These are phyloP conservation scores for Acomys russatus DNA, from an alignment of 2,797 vertebrate genomes.

Conservation along the genomic window DNA sequence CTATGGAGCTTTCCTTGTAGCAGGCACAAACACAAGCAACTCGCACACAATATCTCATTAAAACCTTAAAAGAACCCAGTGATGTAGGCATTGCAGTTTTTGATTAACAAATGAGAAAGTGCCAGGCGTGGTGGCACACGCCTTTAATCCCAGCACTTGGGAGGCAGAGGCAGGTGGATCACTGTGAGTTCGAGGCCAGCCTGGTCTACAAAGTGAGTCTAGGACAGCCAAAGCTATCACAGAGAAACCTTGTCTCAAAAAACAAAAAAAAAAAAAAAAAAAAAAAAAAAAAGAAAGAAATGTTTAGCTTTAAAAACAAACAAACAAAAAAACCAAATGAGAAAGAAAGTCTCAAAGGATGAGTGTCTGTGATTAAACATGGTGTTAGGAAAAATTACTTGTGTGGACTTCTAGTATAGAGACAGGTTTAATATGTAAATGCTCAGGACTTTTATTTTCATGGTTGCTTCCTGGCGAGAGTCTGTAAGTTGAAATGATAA, in stretches of 20 bases:
- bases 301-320: too few species aligned
- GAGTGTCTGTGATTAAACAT: neutral
- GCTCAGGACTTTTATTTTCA: slow-evolving; percentile 10
- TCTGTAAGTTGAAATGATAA: neutral
- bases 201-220: too few species aligned
- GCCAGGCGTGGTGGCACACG: too few species aligned
- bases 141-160: too few species aligned
- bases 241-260: too few species aligned
- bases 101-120: slow-evolving; percentile 48
- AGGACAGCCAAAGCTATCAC: too few species aligned
- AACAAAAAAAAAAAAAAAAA: too few species aligned
- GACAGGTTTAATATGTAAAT: neutral
- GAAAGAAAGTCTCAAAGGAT: slow-evolving; percentile 22
- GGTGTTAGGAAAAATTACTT: neutral
- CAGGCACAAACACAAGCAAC: slow-evolving; percentile 39
- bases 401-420: neutral
- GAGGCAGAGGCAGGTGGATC: too few species aligned
- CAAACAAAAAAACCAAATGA: too few species aligned
- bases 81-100: slow-evolving; percentile 52
- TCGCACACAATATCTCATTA: neutral
- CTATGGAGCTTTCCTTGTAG: neutral
- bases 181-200: too few species aligned
- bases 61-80: slow-evolving; percentile 32
- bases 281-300: too few species aligned
- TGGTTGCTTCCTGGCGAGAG: slow-evolving; percentile 1